Evolutionary conservation across 2,113 vertebrate genomes (phyloP), one percentile per base, ranked within the genome.

Genomic region (Albula goreensis): DNA sequence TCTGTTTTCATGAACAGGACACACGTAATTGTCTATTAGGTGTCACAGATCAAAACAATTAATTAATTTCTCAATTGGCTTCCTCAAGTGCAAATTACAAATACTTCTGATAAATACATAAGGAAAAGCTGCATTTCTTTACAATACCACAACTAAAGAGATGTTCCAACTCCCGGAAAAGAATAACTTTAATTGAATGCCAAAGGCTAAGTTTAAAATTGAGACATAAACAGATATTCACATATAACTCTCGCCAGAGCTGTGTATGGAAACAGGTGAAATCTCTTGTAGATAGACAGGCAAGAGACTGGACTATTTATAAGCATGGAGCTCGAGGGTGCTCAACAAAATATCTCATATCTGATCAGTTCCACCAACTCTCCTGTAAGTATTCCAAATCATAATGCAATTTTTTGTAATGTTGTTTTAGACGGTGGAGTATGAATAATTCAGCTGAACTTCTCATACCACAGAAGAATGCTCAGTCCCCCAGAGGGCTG

Each of bases 381-480:
- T 19, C 13, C 56, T 88, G 60, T 70, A 17, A 83, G 13, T 6
- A 57, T 52, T 82, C 22, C 31, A 63, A 82, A 81, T 81, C 83
- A 87, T 89, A 70, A 92, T 86, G 89, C 83, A 57, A 83, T 78
- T 85, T 49, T 81, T 22, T 79, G 19, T 81, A 85, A 78, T 50
- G 85, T 81, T 91, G 90, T 91, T 91, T 90, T 90, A 91, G 88
- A 85, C 41, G 31, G 63, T 48, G 84, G 80, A 51, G 70, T 87
- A 89, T 93, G 83, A 93, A 92, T 93, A 88, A 92, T 93, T 91
- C 82, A 92, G 56, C 31, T 82, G 48, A 87, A 86, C 86, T 91
- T 79, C 78, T 85, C 85, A 82, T 80, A 89, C 88, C 81, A 87
- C 11, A 41, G 31, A 48, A 48, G 87, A 90, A 87, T 80, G 84